Evolutionary conservation across 2,888 invertebrate genomes (phyloP).

Genomic region (Andrena praecox): DNA sequence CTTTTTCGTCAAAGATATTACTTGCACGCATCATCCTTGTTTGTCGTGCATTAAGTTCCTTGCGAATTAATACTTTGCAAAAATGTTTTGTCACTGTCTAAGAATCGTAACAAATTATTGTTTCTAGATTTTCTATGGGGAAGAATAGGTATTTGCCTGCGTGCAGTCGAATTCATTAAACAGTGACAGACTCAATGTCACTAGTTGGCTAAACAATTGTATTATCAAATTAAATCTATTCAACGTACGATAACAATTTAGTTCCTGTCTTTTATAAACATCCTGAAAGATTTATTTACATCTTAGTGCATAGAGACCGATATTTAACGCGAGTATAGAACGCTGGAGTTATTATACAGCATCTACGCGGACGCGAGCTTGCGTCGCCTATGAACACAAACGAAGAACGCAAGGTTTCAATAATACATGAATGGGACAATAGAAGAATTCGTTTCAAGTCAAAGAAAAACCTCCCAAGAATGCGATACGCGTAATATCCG

Average conservation of each 20-base stretch:
- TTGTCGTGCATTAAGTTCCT: no score
- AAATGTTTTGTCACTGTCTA: no score
- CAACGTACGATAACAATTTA: not conserved
- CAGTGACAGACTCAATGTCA: conserved; percentile 14
- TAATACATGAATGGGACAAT: not conserved
- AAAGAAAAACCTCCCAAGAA: no score
- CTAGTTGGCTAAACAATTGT: conserved; percentile 16
- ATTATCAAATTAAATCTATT: not conserved
- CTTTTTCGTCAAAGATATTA: no score
- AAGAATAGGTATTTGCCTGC: conserved; percentile 1
- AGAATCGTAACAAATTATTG: not conserved
- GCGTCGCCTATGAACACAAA: not conserved
- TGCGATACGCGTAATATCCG: no score
- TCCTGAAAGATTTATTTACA: not conserved
- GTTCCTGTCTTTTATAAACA: not conserved
- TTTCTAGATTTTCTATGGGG: conserved; percentile 21
- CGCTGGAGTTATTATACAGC: not conserved
- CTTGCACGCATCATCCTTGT: no score
- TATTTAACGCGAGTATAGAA: not conserved
- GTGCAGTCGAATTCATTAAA: not conserved
- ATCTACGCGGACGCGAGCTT: no score
- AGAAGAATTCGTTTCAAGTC: not conserved
- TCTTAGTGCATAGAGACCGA: not conserved
- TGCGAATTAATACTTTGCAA: no score
- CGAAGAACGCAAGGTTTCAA: not conserved